Evolutionary conservation across 2,888 invertebrate species (phyloP), one percentile per base, ranked within the genome.

Genomic region (Apotomis turbidana): DNA sequence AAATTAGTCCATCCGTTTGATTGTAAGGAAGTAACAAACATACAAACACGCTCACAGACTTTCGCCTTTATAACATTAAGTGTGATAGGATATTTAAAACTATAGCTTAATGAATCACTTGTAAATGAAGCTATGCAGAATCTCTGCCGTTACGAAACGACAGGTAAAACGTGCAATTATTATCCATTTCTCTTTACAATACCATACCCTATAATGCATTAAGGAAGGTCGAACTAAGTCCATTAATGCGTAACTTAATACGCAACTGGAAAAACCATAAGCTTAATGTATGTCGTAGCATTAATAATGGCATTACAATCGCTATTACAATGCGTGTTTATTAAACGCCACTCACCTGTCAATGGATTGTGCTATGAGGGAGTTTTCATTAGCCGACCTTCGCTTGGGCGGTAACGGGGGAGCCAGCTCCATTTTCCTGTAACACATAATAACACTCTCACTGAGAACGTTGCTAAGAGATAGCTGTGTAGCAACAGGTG

Each of bases 321-420:
- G 27, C 27, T 27, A 12, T 57, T 27, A 46, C 46, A 55, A 8
- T 58, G 58, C 38, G 38, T 38, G 36, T 46, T 60, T 13, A 59
- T 58, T 49, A 13, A 54, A 54, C 49, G 4, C 38, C 74, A 86
- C 86, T 95, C 95, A 91, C 95, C 96, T 85, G 94, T 95, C 88
- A 93, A 94, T 86, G 91, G 95, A 91, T 90, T 94, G 84, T 91
- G 95, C 86, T 85, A 90, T 89, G 86, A 91, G 88, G 77, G 91
- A 90, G 86, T 88, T 93, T 80, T 94, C 94, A 80, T 90, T 92
- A 27, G 93, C 89, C 5, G 93, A 92, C 83, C 94, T 94, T 89
- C 96, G 95, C 92, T 97, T 97, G 71, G 97, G 97, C 76, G 97
- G 97, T 81, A 97, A 87, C 51, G 97, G 97, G 70, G 97, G 97